These are phyloP conservation scores for Coptodon bakossiorum DNA, from an alignment of 2,113 vertebrate genomes.

Conservation along the genomic window DNA sequence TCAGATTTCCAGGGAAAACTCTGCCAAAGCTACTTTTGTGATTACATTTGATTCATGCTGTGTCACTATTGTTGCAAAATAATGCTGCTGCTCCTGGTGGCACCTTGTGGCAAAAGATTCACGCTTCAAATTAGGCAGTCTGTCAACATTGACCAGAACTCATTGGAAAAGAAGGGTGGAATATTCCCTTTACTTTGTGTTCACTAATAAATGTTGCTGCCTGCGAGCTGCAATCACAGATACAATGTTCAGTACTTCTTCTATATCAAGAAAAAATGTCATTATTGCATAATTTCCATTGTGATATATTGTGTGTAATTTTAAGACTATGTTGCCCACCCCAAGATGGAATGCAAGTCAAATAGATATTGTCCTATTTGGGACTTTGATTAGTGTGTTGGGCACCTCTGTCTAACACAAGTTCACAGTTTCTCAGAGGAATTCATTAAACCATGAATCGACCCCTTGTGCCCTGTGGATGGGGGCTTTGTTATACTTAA, in stretches of 20 bases:
- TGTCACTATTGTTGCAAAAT: neutral
- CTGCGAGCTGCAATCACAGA: neutral
- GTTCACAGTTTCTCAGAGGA: neutral
- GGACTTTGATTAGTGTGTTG: neutral
- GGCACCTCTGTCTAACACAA: neutral
- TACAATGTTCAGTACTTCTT: neutral
- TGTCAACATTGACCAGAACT: neutral
- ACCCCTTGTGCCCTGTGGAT: neutral
- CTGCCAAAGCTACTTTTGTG: neutral
- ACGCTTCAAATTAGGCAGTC: neutral
- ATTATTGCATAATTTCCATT: neutral
- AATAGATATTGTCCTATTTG: neutral
- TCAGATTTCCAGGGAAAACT: neutral
- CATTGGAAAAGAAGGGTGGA: neutral
- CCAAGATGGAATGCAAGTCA: neutral
- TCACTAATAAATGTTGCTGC: neutral
- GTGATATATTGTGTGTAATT: neutral
- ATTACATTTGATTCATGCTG: neutral
- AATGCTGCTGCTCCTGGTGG: neutral
- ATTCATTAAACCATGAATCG: neutral
- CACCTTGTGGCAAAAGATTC: neutral
- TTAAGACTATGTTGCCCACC: neutral
- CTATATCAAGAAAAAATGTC: neutral
- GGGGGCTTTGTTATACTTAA: neutral
- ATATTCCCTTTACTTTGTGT: neutral